phyloP scores from a whole-genome alignment of 2,888 invertebrate genomes.

The Aleiodes leptofemur region DNA sequence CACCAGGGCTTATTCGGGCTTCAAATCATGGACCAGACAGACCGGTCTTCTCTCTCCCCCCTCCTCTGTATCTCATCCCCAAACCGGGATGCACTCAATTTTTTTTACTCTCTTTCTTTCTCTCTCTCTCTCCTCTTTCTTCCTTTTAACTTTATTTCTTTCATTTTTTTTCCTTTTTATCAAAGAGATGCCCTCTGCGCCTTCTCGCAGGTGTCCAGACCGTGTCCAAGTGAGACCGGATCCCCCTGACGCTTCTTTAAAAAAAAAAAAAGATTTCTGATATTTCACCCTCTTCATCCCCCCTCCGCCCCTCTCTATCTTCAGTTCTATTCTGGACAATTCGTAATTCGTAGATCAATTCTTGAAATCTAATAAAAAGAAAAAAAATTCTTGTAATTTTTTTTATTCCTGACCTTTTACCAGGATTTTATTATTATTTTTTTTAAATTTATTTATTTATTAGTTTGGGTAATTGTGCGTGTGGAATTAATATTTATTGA shows the following conservation, averaged over 20 bases:
- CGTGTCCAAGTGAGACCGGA: conserved; percentile 31
- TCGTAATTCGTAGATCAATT: conserved; percentile 14
- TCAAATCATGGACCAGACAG: conserved; percentile 60
- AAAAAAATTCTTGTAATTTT: no score
- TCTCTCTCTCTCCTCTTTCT: not conserved
- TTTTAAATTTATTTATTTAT: conserved; percentile 18
- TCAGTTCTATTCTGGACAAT: no score
- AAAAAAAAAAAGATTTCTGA: not conserved
- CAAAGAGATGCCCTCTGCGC: not conserved
- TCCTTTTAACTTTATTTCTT: conserved; percentile 27
- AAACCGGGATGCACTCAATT: conserved; percentile 55
- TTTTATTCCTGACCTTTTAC: conserved; percentile 31
- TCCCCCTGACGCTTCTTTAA: conserved; percentile 4
- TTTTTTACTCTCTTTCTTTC: conserved; percentile 40
- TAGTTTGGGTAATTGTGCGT: conserved; percentile 16
- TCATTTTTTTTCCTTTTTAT: conserved; percentile 21
- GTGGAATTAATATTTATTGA: not conserved
- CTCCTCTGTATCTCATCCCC: conserved; percentile 37
- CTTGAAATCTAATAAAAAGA: not conserved
- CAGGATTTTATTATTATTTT: not conserved
- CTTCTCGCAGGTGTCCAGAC: conserved; percentile 40
- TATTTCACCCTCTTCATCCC: not conserved
- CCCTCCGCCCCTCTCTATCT: conserved; percentile 5
- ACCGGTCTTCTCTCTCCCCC: conserved; percentile 55
- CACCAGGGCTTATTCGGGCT: conserved; percentile 48